phyloP scores from a whole-genome alignment of 2,113 vertebrate genomes.

The Ophthalmolycus amberensis region DNA sequence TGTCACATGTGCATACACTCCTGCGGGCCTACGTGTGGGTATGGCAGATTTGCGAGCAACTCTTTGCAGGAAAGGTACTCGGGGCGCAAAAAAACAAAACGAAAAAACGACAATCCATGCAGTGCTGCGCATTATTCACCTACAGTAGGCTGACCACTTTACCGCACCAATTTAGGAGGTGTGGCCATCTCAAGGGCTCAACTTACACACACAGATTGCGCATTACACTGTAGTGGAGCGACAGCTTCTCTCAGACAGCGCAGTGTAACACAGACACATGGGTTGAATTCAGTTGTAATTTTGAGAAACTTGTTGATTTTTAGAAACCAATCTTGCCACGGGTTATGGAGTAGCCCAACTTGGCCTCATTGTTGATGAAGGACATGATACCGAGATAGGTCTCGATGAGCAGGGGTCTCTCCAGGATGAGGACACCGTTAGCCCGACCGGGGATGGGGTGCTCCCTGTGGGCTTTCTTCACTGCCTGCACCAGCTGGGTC shows the following conservation, averaged over 20 bases:
- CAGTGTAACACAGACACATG: conserved; percentile 54
- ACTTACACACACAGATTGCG: conserved; percentile 38
- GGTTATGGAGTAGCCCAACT: conserved; percentile 96
- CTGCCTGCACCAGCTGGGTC: conserved; percentile 91
- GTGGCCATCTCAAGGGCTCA: conserved; percentile 18
- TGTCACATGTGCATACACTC: conserved; percentile 19
- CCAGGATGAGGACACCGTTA: conserved; percentile 88
- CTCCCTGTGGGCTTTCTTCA: conserved; percentile 94
- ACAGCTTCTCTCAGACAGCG: conserved; percentile 38
- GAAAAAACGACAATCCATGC: conserved; percentile 33
- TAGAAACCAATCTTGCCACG: conserved; percentile 96
- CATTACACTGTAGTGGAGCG: conserved; percentile 21
- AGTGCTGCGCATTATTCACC: conserved; percentile 43
- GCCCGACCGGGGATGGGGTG: conserved; percentile 83
- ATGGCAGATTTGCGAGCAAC: conserved; percentile 25
- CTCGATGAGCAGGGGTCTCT: conserved; percentile 94
- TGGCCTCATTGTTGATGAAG: conserved; percentile 98
- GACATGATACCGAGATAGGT: conserved; percentile 97
- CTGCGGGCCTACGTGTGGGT: neutral
- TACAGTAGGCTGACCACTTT: conserved; percentile 21
- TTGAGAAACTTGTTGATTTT: conserved; percentile 18
- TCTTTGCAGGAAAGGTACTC: conserved; percentile 26
- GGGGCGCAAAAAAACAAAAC: conserved; percentile 15
- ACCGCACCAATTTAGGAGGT: conserved; percentile 24
- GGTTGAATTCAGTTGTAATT: conserved; percentile 16